phyloP scores from a whole-genome alignment of 2,888 invertebrate genomes.

The Coleophora deauratella region DNA sequence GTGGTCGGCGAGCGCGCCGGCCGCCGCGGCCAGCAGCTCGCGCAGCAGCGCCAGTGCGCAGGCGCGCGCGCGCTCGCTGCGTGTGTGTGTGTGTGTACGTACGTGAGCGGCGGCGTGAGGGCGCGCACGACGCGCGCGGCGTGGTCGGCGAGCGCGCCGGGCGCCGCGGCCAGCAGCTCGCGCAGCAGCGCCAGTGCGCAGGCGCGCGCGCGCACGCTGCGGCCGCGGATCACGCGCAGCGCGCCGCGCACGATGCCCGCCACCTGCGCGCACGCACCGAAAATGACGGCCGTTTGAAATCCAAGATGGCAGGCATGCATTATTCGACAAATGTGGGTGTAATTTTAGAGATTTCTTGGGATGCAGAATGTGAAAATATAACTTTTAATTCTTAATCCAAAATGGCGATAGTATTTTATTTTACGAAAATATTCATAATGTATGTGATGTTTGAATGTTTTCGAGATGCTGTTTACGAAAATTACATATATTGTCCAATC shows the following conservation, averaged over 20 bases:
- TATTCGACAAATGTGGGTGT: no score
- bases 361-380: no score
- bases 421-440: no score
- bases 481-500: no score
- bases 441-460: no score
- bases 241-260: slow-evolving; percentile 87
- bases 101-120: slow-evolving; percentile 88
- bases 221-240: slow-evolving; percentile 90
- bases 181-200: slow-evolving; percentile 93
- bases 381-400: no score
- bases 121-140: slow-evolving; percentile 90
- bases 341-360: no score
- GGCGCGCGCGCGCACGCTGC: slow-evolving; percentile 77
- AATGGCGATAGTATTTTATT: no score
- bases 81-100: slow-evolving; percentile 37
- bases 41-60: slow-evolving; percentile 93
- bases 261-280: slow-evolving; percentile 29
- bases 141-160: slow-evolving; percentile 90
- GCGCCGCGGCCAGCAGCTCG: slow-evolving; percentile 90
- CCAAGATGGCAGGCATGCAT: no score
- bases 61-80: slow-evolving; percentile 71
- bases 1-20: slow-evolving; percentile 90
- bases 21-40: slow-evolving; percentile 90
- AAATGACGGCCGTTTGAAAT: no score
- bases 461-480: no score